Base-by-base conservation (phyloP, 1,140 invertebrate genomes). In the Adelges cooleyi region DNA sequence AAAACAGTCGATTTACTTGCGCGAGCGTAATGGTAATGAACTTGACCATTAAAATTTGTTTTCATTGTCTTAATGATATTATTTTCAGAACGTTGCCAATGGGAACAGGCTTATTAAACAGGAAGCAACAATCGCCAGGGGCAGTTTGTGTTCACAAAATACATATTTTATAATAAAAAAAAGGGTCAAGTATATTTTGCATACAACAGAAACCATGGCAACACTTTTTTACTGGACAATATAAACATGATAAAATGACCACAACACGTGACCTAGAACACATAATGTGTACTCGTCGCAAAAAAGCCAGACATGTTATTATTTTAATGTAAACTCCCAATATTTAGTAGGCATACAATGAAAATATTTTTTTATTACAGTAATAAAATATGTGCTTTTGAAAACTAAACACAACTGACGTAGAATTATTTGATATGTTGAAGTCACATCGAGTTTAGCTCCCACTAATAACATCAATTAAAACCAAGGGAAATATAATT, bases 181-280 rank as follows among this genome's bases (percentile, higher is more conserved):
- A 42, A 23, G 36, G 36, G 38, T 56, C 20, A n/a, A 56, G 33
- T 44, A 44, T 44, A n/a, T 44, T n/a, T 44, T 11, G 29, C 29
- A 33, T 33, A 33, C 29, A 33, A 33, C 29, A 25, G 56, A 29
- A 62, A 62, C 56, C 46, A 62, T 62, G 56, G 56, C 33, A 62
- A 62, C 56, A 62, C 46, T 62, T 33, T 25, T 46, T 33, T 10
- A 17, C 5, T 33, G 29, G 46, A 46, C 25, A 20, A n/a, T 48
- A 48, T 48, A 62, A 59, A 62, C 40, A 62, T 62, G 42, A 48
- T 62, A 62, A 48, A 62, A 29, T 62, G 56, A 62, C 42, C 56
- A 62, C 42, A 62, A 62, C 25, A 46, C 22, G 46, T 59, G 38
- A 27, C 53, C n/a, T n/a, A n/a, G n/a, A n/a, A n/a, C n/a, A n/a